Conservation (phyloP, 2,113 vertebrate species). For the Ondatra zibethicus region DNA sequence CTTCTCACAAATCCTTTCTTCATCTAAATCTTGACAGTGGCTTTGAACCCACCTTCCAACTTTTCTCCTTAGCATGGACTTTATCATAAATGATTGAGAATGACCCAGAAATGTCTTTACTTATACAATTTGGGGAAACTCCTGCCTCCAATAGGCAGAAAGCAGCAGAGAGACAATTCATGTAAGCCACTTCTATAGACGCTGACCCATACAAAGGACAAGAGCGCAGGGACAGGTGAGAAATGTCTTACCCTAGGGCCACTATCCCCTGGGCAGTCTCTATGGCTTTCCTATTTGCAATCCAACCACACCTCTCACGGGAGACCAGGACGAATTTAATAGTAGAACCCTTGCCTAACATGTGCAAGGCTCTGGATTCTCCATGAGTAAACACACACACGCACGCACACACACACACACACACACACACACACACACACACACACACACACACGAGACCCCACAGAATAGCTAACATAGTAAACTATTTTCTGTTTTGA, state of each 20-base stretch:
- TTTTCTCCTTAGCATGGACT: not conserved
- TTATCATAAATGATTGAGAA: not conserved
- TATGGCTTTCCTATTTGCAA: not conserved
- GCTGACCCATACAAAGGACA: not conserved
- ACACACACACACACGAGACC: not conserved
- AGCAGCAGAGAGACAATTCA: not conserved
- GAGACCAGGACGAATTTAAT: not conserved
- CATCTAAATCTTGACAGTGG: not conserved
- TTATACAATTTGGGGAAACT: not conserved
- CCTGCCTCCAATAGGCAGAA: not conserved
- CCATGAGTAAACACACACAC: not conserved
- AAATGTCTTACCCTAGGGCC: not conserved
- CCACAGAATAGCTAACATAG: not conserved
- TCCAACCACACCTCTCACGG: not conserved
- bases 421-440: not conserved
- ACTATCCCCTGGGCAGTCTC: not conserved
- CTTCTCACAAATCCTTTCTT: not conserved
- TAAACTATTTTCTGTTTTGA: slow-evolving; percentile 34
- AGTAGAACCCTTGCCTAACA: not conserved
- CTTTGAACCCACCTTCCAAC: not conserved
- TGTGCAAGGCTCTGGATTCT: not conserved
- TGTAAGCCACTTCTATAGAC: not conserved
- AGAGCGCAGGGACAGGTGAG: not conserved
- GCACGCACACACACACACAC: not conserved
- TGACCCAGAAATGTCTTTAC: not conserved